These are phyloP conservation scores for Myotis findleyi DNA, from an alignment of 2,797 vertebrate species.

Conservation along the genomic window DNA sequence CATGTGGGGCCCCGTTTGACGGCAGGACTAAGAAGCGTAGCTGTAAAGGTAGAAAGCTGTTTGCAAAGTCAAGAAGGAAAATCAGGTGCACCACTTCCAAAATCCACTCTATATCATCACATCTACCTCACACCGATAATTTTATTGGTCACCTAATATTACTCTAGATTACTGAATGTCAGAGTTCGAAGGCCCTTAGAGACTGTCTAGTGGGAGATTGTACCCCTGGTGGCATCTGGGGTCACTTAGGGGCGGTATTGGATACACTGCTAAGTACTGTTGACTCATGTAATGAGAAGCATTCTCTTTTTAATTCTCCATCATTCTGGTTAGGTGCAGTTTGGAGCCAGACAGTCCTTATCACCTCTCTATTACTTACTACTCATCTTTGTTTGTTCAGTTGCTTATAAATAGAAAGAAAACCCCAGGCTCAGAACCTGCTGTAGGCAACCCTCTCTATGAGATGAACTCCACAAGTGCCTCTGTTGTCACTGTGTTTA, in stretches of 20 bases:
- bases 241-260: not conserved
- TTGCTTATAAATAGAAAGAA: conserved; percentile 11
- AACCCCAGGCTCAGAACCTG: not conserved
- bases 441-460: not conserved
- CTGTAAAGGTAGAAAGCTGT: not conserved
- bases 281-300: not conserved
- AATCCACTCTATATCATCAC: not conserved
- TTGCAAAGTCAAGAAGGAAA: not conserved
- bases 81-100: not conserved
- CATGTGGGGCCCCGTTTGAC: not conserved
- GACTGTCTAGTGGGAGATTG: not conserved
- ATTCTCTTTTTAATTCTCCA: not conserved
- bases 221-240: not conserved
- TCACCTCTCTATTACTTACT: not conserved
- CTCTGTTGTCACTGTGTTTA: not conserved
- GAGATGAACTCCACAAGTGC: not conserved
- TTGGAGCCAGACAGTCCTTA: not conserved
- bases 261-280: not conserved
- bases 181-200: not conserved
- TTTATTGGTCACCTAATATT: not conserved
- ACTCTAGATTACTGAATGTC: not conserved
- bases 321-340: not conserved
- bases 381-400: not conserved
- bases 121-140: not conserved
- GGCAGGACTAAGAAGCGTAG: not conserved